Conservation (phyloP, 2,113 vertebrate species). For the Myocastor coypus region DNA sequence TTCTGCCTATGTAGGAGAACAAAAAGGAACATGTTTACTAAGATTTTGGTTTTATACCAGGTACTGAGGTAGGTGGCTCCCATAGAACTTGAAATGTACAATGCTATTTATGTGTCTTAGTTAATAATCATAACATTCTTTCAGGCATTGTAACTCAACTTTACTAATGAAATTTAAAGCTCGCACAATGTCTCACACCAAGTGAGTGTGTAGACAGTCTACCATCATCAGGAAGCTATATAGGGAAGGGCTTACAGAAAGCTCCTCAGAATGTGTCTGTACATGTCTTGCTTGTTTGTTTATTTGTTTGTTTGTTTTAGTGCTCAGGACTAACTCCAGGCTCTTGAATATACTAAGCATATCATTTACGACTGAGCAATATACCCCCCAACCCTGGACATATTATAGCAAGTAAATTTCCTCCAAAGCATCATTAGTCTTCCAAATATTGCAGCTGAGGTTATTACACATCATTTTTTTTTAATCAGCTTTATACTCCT, state of each 20-base stretch:
- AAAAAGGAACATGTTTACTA: slow-evolving; percentile 11
- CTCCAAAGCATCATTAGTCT: neutral
- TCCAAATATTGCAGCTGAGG: neutral
- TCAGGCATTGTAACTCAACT: neutral
- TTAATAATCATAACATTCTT: neutral
- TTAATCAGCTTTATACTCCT: neutral
- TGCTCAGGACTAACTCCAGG: neutral
- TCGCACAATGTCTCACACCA: neutral
- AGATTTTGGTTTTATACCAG: slow-evolving; percentile 8
- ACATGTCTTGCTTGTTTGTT: neutral
- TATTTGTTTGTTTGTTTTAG: neutral
- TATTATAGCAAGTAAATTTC: neutral
- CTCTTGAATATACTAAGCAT: neutral
- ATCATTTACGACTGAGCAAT: neutral
- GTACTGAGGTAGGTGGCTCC: neutral
- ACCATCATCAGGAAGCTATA: neutral
- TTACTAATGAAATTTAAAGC: neutral
- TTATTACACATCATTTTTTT: neutral
- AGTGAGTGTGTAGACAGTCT: neutral
- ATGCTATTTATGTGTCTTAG: neutral
- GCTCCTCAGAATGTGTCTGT: neutral
- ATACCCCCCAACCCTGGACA: neutral
- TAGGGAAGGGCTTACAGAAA: neutral
- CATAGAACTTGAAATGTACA: neutral
- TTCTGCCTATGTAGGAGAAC: neutral